Evolutionary conservation across 2,888 invertebrate species (phyloP).

Genomic region (Diabrotica balteata): DNA sequence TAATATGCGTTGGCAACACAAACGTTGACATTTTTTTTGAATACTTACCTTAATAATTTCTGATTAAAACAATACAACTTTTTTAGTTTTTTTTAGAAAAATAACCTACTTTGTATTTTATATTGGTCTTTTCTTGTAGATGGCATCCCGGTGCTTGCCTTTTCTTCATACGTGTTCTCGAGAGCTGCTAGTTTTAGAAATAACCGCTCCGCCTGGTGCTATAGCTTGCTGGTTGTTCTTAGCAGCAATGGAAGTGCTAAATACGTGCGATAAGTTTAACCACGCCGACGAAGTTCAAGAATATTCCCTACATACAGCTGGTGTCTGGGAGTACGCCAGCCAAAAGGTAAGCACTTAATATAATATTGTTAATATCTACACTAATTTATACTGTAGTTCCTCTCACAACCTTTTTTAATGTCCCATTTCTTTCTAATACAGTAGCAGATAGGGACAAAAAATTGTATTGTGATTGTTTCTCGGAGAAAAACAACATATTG

Average conservation of each 20-base stretch:
- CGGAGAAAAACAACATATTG: too few species aligned
- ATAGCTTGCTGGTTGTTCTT: conserved; percentile 92
- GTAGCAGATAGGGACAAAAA: too few species aligned
- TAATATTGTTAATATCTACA: background rate
- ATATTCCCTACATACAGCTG: conserved; percentile 85
- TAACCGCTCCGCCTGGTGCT: conserved; percentile 81
- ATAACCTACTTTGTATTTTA: too few species aligned
- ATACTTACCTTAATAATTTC: too few species aligned
- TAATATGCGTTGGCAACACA: too few species aligned
- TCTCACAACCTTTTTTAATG: too few species aligned
- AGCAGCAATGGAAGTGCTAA: conserved; percentile 84
- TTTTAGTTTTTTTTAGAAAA: too few species aligned
- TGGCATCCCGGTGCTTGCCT: conserved; percentile 86
- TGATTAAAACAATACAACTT: too few species aligned
- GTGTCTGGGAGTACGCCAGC: conserved; percentile 86
- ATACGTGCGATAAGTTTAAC: conserved; percentile 77
- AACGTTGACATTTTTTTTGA: too few species aligned
- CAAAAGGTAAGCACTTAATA: conserved; percentile 52
- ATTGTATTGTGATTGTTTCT: too few species aligned
- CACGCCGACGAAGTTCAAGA: conserved; percentile 73
- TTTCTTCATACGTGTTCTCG: conserved; percentile 90
- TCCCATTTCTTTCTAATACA: too few species aligned
- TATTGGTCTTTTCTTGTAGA: conserved; percentile 59
- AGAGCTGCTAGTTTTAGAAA: conserved; percentile 82
- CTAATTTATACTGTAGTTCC: background rate